Evolutionary conservation across 2,113 vertebrate genomes (phyloP), one percentile per base, ranked within the genome.

Genomic region (Lucifuga dentata): DNA sequence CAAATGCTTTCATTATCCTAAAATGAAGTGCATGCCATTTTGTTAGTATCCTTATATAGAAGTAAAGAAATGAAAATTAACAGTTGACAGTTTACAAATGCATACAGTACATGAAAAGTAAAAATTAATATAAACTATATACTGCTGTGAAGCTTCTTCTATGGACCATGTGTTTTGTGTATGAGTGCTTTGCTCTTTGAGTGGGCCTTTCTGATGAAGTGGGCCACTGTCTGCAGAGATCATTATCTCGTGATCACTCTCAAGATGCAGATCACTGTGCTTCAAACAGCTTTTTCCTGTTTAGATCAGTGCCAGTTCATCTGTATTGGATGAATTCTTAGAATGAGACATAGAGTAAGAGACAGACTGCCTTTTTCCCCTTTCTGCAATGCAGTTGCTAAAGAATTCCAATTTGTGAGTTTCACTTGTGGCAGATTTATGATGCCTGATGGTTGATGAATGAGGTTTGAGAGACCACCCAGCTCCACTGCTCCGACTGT

Each of bases 171-270:
- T 86, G 79, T 82, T 78, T 80, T 32, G n/a, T 80, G 71, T 44
- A 68, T 61, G 43, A 52, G 46, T 15, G 40, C 59, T 64, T 66
- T 11, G 35, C 68, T 68, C 46, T 40, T 75, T 44, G 57, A 60
- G 44, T 46, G 38, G 52, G 53, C 13, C 50, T 65, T 78, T 59
- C 48, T 56, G 59, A 79, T 58, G 43, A 77, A 85, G 40, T 21
- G 38, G 66, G 68, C 71, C 5, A 9, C 67, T 41, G 76, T 80
- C 91, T 90, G 90, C 80, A 84, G 62, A 87, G 88, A 58, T 81
- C 84, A 86, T 92, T 89, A 88, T 50, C 59, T 50, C 32, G 24
- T 48, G 76, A 64, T 84, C 55, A 39, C 12, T 64, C 50, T 81
- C 38, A 76, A 63, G 44, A 43, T 71, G 81, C 60, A 66, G 57